Base-by-base conservation (phyloP, 92 coral and sea anemone genomes). In the Palythoa heliodiscus region DNA sequence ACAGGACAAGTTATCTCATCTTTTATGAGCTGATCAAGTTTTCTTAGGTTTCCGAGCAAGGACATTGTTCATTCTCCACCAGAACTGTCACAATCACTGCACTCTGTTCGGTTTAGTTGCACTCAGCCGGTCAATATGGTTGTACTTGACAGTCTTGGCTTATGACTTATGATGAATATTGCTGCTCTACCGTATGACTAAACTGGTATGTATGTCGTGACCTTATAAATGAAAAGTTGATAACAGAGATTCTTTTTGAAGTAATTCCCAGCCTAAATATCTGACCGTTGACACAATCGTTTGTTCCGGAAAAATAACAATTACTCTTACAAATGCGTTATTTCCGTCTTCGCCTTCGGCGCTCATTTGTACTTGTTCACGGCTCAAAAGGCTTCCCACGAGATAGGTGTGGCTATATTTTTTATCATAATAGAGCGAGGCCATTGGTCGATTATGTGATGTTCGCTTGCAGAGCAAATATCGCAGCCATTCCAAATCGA, bases 1-100 rank as follows among this genome's bases (percentile, higher is more conserved):
- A 77, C 82, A n/a, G 82, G 82, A 7, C 82, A 76, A 0, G 82
- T 76, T 7, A 76, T 35, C 3, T 76, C 82, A 15, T 76, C 82
- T 58, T 55, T 40, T 53, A 76, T 55, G 25, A 76, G 82, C 22
- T 76, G 68, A 17, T 76, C 82, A 76, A 76, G 82, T 16, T 53
- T 55, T 76, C 82, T 24, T 55, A 76, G 82, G 15, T 76, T 76
- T 39, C 14, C 82, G 29, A 76, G 82, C 55, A 53, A 76, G 52
- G 82, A 29, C 82, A 76, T 76, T 76, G 50, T 74, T 16, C n/a
- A n/a, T n/a, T 3, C 37, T 16, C 60, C 11, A 52, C 23, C 78
- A 23, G 37, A 15, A 73, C 17, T n/a, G 25, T 11, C 20, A 24
- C 7, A 71, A 68, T 23, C 35, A 37, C 39, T 22, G 47, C 15